Conservation (phyloP, 2,888 invertebrate genomes). For the Frankliniella fusca region DNA sequence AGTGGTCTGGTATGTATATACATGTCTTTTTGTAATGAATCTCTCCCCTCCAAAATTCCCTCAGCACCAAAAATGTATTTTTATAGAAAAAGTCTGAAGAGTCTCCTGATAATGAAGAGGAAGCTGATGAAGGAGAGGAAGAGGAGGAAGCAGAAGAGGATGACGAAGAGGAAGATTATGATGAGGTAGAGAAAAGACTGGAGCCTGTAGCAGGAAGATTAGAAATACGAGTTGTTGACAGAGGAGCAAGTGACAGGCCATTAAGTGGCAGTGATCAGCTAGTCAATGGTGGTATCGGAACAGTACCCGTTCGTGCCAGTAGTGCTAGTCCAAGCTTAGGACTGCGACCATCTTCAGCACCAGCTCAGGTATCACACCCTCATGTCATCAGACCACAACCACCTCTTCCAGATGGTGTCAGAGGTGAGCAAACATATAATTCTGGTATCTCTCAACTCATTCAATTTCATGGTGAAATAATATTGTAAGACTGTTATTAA, state of each 20-base stretch:
- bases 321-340: conserved; percentile 15
- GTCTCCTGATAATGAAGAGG: background rate
- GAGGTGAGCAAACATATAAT: background rate
- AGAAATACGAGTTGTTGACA: conserved; percentile 66
- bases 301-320: conserved; percentile 30
- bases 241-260: conserved; percentile 38
- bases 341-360: conserved; percentile 43
- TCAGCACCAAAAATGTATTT: background rate
- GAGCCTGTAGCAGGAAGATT: conserved; percentile 70
- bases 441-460: conserved; percentile 31
- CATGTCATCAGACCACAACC: background rate
- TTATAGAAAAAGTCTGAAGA: background rate
- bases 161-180: conserved; percentile 34
- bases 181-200: conserved; percentile 31
- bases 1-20: no score
- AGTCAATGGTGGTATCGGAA: conserved; percentile 48
- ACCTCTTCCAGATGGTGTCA: background rate
- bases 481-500: conserved; percentile 27
- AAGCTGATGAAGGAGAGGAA: conserved; percentile 31
- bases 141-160: conserved; percentile 32
- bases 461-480: conserved; percentile 33
- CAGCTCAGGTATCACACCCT: conserved; percentile 40
- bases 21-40: no score
- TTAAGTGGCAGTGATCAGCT: conserved; percentile 43
- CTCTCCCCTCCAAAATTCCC: no score